Evolutionary conservation across 2,113 vertebrate genomes (phyloP), one percentile per base, ranked within the genome.

Genomic region (Ranitomeya variabilis): DNA sequence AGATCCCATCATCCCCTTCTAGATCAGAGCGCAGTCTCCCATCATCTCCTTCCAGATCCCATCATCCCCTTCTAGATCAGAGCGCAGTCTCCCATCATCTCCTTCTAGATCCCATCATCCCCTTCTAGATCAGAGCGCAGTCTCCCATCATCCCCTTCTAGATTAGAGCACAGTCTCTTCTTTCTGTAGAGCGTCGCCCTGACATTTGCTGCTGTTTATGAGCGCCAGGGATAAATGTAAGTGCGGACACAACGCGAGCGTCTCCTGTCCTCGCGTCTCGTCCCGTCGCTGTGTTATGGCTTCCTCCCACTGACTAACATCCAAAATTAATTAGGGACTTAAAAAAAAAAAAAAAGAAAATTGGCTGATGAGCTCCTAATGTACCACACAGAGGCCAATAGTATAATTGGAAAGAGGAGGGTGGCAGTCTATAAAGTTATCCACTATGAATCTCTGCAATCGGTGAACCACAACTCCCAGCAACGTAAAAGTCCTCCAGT

Each of bases 301-400:
- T 76, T 19, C 18, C 73, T 52, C 45, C 73, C 73, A 76, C 11
- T 21, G 5, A 45, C 73, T 21, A 2, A 1, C 2, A 52, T 76
- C 73, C 45, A 76, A 76, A 76, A 76, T 52, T 76, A 76, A 76
- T 76, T 76, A 52, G 73, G 10, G 73, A 76, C 21, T 76, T 8
- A 15, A 73, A 37, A 73, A 73, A 15, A 73, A 73, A 76, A 51
- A 74, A 21, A 74, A 73, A 73, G 2, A 74, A 76, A 76, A 76
- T 76, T 52, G 37, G 73, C 73, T 8, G 13, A 15, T 14, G 2
- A 76, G 73, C 1, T 18, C 4, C 3, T 74, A 76, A 76, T 18
- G 16, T 45, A 52, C 13, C 9, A 7, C 71, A 45, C 31, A 37
- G 71, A 74, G 18, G 71, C 71, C 71, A 74, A 74, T 15, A 18